Conservation (phyloP, 2,113 vertebrate species). For the Mohoua ochrocephala region DNA sequence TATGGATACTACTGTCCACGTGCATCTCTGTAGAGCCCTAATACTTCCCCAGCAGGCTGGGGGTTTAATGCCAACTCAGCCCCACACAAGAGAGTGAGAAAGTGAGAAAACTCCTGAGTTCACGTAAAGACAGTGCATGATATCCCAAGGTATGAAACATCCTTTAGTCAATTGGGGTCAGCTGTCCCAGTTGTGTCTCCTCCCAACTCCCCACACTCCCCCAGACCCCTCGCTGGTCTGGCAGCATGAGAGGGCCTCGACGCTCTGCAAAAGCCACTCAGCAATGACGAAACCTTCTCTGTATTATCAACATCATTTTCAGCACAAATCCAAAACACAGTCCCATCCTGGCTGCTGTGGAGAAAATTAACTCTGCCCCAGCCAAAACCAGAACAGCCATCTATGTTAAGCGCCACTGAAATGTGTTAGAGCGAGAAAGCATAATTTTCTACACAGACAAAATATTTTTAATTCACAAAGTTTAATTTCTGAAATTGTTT, state of each 20-base stretch:
- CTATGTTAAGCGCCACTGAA: background rate
- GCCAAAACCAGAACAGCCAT: background rate
- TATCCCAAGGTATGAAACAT: background rate
- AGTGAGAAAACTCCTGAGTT: background rate
- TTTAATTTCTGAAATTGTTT: background rate
- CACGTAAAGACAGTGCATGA: background rate
- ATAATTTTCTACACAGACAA: background rate
- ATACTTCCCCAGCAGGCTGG: background rate
- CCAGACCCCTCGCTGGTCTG: rapidly evolving
- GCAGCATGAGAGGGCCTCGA: background rate
- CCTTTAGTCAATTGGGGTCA: background rate
- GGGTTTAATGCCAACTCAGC: background rate
- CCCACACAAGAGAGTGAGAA: background rate
- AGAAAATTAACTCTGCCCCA: background rate
- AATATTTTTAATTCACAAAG: background rate
- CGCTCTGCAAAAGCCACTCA: background rate
- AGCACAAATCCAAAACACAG: background rate
- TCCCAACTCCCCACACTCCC: background rate
- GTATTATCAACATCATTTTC: background rate
- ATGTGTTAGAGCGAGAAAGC: background rate
- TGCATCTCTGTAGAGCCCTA: rapidly evolving
- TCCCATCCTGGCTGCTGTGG: background rate
- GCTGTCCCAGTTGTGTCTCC: background rate
- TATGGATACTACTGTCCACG: rapidly evolving
- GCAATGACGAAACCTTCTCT: background rate